Percentiles rank a stretch among this genome's conserved stretches.
These are phyloP conservation scores for Phrynosoma blainvillii DNA, from an alignment of 2,113 vertebrate genomes.

Conservation along the genomic window DNA sequence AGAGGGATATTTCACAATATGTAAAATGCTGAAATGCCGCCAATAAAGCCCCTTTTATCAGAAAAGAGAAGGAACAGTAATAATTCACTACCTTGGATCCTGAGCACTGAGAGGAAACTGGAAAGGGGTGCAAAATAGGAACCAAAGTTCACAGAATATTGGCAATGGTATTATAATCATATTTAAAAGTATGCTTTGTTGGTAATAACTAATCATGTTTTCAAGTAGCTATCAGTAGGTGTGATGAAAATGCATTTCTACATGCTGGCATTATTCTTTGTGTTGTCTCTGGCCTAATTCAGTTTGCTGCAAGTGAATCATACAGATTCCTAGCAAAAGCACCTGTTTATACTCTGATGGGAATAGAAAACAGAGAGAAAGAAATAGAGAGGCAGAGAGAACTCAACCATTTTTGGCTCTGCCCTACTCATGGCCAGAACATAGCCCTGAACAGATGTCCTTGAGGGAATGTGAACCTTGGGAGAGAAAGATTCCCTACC, in stretches of 20 bases:
- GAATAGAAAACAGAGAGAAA: background rate
- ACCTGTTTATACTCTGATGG: background rate
- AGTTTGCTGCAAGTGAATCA: background rate
- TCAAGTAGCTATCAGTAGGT: background rate
- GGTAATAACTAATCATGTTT: background rate
- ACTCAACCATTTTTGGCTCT: background rate
- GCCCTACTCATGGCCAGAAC: too few relatives aligned
- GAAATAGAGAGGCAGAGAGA: too few relatives aligned
- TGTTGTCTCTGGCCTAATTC: background rate
- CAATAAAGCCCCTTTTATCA: too few relatives aligned
- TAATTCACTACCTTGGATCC: background rate
- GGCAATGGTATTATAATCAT: background rate
- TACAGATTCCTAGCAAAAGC: background rate
- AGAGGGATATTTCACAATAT: background rate
- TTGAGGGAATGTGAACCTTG: background rate
- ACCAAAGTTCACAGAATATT: background rate
- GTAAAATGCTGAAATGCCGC: accelerated
- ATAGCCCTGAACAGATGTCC: background rate
- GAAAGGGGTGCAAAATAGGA: background rate
- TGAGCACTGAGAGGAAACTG: background rate
- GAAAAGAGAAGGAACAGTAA: background rate
- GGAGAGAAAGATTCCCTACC: too few relatives aligned
- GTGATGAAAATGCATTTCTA: background rate
- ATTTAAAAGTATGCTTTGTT: background rate
- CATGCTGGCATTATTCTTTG: background rate